These are phyloP conservation scores for Steinernema khuongi DNA, from an alignment of 1,140 invertebrate genomes.

Conservation along the genomic window DNA sequence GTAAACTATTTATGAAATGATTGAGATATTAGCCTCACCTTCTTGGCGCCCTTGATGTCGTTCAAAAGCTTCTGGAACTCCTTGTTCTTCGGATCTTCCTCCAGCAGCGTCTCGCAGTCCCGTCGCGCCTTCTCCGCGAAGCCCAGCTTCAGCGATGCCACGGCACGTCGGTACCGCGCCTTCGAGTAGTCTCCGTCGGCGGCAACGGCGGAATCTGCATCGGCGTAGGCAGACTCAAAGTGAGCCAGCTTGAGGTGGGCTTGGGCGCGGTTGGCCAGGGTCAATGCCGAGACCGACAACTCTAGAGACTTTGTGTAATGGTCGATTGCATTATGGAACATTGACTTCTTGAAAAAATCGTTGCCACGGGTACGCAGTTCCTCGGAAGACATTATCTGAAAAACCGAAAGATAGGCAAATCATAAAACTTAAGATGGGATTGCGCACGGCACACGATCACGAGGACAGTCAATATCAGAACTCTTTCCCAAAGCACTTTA, in stretches of 20 bases:
- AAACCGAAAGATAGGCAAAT: too few relatives aligned
- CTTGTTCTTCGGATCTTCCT: not conserved
- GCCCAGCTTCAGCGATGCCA: not conserved
- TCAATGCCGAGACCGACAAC: not conserved
- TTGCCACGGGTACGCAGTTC: not conserved
- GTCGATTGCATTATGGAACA: not conserved
- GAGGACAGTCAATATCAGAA: too few relatives aligned
- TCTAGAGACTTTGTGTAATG: not conserved
- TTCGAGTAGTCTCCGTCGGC: constrained; percentile 1
- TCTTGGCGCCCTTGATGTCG: not conserved
- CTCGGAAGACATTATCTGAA: not conserved
- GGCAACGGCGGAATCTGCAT: not conserved
- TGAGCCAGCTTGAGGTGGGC: not conserved
- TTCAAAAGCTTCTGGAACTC: not conserved
- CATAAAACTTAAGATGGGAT: too few relatives aligned
- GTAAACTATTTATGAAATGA: too few relatives aligned
- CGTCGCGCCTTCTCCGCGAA: not conserved
- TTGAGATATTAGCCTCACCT: not conserved
- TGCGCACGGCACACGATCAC: too few relatives aligned
- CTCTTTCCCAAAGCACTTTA: too few relatives aligned
- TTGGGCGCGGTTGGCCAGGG: constrained; percentile 2
- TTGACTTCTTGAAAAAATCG: not conserved
- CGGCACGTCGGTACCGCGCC: not conserved
- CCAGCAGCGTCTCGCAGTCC: not conserved
- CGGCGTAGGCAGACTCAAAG: not conserved